Conservation (phyloP, 2,797 vertebrate genomes). For the Periophthalmus magnuspinnatus region DNA sequence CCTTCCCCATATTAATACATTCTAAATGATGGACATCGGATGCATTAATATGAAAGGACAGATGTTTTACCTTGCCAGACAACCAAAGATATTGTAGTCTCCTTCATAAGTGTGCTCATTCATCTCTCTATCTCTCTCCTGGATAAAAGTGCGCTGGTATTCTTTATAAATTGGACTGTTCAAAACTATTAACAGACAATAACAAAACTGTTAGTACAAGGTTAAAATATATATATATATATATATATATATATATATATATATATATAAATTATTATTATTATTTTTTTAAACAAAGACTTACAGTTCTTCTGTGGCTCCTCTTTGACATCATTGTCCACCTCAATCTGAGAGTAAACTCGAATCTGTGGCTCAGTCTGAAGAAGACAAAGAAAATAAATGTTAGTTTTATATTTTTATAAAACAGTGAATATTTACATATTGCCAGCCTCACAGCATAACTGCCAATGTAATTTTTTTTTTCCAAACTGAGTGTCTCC, state of each 20-base stretch:
- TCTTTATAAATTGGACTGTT: slow-evolving; percentile 76
- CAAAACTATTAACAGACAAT: slow-evolving; percentile 55
- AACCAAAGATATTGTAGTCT: slow-evolving; percentile 77
- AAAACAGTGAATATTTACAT: not conserved
- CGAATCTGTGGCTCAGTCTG: slow-evolving; percentile 90
- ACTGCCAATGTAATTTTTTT: too few species aligned
- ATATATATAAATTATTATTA: too few species aligned
- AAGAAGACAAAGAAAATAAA: slow-evolving; percentile 17
- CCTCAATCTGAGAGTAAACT: slow-evolving; percentile 82
- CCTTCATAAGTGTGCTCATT: slow-evolving; percentile 60
- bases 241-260: too few species aligned
- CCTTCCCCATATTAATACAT: not conserved
- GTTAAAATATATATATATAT: too few species aligned
- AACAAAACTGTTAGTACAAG: not conserved
- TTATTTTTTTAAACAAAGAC: slow-evolving; percentile 39
- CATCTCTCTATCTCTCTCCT: slow-evolving; percentile 76
- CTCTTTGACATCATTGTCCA: slow-evolving; percentile 78
- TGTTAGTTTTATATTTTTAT: not conserved
- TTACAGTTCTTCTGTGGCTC: slow-evolving; percentile 81
- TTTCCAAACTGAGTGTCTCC: too few species aligned
- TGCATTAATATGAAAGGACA: not conserved
- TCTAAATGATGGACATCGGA: not conserved
- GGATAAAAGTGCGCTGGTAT: slow-evolving; percentile 72
- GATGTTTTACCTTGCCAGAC: slow-evolving; percentile 75
- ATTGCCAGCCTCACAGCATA: too few species aligned